Evolutionary conservation across 2,113 vertebrate species (phyloP), one percentile per base, ranked within the genome.

Genomic region (Passer montanus): DNA sequence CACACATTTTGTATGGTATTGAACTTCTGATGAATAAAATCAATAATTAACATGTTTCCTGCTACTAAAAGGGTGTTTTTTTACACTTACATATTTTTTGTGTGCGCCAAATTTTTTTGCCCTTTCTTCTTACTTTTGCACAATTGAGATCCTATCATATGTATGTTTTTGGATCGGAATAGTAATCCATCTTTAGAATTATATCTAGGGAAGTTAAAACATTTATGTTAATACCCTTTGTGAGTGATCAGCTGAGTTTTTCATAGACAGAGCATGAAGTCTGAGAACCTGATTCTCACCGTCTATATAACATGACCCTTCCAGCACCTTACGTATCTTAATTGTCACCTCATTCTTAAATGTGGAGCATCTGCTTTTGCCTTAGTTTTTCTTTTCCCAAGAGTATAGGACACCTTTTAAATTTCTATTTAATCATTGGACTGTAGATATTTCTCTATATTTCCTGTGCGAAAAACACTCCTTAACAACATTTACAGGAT

Each of bases 61-160:
- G 15, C 3, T 31, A 31, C 9, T 56, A 1, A 2, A 30, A 50
- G 5, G 64, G 3, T 23, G 2, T 1, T 3, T 3, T 50, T 5
- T 73, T 63, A 12, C 3, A 20, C 13, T 39, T 94, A 18, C 5
- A 26, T 21, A 9, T 41, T 44, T 66, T 5, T 0, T 63, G 20
- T 26, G 16, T 26, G 0, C 23, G 3, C 70, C 58, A 41, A 17
- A 5, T 26, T 70, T 83, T 9, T 66, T 58, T 75, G 2, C 6
- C 17, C 11, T 20, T 52, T 84, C 23, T 49, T 35, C 10, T 47
- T 73, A 20, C 3, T 2, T 66, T 60, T 66, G 11, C 5, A n/a
- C 24, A 59, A 11, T 9, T 85, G 47, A 72, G 7, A 39, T 49
- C 9, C 4, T 13, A 18, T 6, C 19, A 3, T 22, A n/a, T 15